Percentiles rank a stretch among this genome's conserved stretches.
Conservation (phyloP, 1,140 invertebrate genomes). For the Leptinotarsa defecta region DNA sequence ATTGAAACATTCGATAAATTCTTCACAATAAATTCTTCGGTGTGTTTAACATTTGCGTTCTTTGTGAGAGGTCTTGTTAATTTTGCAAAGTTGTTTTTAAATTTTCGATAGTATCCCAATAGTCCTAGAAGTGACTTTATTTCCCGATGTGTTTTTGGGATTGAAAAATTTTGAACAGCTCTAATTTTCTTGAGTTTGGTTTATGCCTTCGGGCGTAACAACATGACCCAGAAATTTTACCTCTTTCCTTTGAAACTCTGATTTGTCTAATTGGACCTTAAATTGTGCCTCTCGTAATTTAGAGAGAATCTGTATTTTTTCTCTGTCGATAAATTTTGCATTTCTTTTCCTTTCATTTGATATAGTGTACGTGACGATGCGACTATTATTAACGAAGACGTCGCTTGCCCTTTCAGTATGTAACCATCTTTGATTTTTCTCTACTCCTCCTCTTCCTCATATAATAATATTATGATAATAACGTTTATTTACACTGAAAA, state of each 20-base stretch:
- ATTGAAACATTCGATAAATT: slow-evolving; percentile 28
- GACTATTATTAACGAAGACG: no score
- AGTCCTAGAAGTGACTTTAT: slow-evolving; percentile 35
- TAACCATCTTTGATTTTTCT: no score
- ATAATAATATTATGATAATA: no score
- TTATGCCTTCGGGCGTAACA: no score
- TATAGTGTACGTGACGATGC: no score
- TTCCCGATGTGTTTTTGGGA: slow-evolving; percentile 45
- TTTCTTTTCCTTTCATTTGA: no score
- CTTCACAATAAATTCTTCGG: slow-evolving; percentile 11
- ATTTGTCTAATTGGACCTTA: slow-evolving; percentile 19
- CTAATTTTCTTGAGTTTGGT: no score
- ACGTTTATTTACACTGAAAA: no score
- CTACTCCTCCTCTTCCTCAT: no score
- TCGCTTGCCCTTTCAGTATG: no score
- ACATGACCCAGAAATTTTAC: slow-evolving; percentile 50
- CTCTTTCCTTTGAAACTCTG: slow-evolving; percentile 53
- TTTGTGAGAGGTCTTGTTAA: slow-evolving; percentile 40
- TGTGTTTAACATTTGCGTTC: slow-evolving; percentile 12
- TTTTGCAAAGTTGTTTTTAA: slow-evolving; percentile 44
- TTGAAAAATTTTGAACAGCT: no score
- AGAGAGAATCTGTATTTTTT: not conserved
- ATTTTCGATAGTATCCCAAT: slow-evolving; percentile 41
- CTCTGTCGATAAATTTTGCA: no score
- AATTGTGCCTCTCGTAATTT: not conserved